Evolutionary conservation across 1,140 invertebrate genomes (phyloP), one percentile per base, ranked within the genome.

Genomic region (Drosophila tsacasi): DNA sequence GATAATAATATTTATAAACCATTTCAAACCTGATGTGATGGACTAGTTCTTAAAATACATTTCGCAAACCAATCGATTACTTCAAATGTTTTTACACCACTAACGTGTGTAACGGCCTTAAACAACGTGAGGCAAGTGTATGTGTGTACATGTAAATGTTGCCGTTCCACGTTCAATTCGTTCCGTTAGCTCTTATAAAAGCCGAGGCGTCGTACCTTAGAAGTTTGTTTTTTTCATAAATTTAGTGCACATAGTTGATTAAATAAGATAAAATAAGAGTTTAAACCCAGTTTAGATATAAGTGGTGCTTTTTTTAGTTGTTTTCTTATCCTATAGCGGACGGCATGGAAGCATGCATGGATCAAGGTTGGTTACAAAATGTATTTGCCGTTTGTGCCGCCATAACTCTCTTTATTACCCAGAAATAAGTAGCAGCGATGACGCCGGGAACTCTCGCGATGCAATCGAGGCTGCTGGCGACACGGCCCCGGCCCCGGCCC

Each of bases 171-270:
- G 12, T 62, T 30, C 46, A 47, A 21, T 64, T 61, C 44, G 44
- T 39, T 68, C 27, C 54, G 8, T 58, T 30, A 55, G 57, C 32
- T n/a, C 13, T 62, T 35, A 23, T 35, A 62, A 62, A 62, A 49
- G 57, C 32, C 42, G 57, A 66, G 47, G 67, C 67, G 62, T 69
- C 59, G 65, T 63, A 54, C 64, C 37, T 54, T 35, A 35, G 32
- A 35, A 35, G 32, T 12, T 9, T 10, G 4, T 4, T 54, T 37
- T 66, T 40, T 47, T 35, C 35, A 37, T 40, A 21, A 5, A 13
- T 32, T 27, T 32, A 9, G 40, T 44, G 21, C 8, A 8, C 19
- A 6, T 46, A 35, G 25, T 21, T n/a, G n/a, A n/a, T n/a, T n/a
- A n/a, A n/a, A n/a, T n/a, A n/a, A n/a, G n/a, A n/a, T n/a, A n/a